Conservation (phyloP, 2,888 invertebrate species). For the Synergus umbraculus region DNA sequence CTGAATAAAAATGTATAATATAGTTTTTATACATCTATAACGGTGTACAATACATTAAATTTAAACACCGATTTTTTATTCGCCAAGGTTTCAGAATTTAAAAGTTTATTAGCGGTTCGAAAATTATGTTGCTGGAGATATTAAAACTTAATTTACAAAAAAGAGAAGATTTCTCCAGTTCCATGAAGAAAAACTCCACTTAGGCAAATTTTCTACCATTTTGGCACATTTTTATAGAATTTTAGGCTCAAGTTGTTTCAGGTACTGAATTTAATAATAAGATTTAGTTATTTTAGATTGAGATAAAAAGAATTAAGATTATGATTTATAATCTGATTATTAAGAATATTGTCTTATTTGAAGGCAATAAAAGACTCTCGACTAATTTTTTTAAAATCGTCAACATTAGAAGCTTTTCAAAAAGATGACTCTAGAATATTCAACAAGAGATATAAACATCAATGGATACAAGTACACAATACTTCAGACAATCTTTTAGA, state of each 20-base stretch:
- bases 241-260: conserved; percentile 27
- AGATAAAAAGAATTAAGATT: neutral
- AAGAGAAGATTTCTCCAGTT: neutral
- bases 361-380: conserved; percentile 8
- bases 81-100: neutral
- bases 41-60: conserved; percentile 7
- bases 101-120: neutral
- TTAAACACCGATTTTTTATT: neutral
- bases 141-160: neutral
- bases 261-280: conserved; percentile 27
- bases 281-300: conserved; percentile 18
- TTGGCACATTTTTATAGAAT: conserved; percentile 30
- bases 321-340: conserved; percentile 5
- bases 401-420: conserved; percentile 8
- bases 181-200: conserved; percentile 16
- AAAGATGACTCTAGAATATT: conserved; percentile 18
- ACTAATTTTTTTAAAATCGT: neutral
- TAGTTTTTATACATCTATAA: conserved; percentile 19
- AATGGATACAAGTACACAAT: conserved; percentile 23
- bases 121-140: neutral
- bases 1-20: conserved; percentile 18
- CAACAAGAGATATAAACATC: conserved; percentile 14
- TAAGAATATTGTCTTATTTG: conserved; percentile 32
- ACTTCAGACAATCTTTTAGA: conserved; percentile 12
- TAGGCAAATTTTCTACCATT: conserved; percentile 31